phyloP scores from a whole-genome alignment of 37 sponge, comb jelly and placozoan genomes.

The Dysidea cf. avara region DNA sequence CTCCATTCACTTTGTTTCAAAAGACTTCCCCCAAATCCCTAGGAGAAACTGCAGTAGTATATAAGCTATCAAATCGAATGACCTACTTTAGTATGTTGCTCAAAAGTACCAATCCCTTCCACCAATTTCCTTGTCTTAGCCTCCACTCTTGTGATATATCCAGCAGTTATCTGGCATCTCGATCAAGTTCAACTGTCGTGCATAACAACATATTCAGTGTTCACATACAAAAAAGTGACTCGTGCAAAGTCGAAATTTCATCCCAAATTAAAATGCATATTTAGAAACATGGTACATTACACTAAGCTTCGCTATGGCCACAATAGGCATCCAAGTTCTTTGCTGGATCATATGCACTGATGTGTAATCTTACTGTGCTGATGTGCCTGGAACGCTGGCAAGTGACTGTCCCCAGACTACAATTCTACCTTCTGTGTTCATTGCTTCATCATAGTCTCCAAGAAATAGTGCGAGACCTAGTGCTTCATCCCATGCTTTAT shows the following conservation, averaged over 20 bases:
- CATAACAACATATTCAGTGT: not conserved
- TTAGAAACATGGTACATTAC: too few relatives aligned
- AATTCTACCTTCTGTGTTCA: too few relatives aligned
- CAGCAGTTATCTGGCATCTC: slow-evolving; percentile 68
- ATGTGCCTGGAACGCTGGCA: too few relatives aligned
- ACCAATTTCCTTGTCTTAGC: slow-evolving; percentile 54
- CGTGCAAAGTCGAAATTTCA: too few relatives aligned
- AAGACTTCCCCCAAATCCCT: slow-evolving; percentile 85
- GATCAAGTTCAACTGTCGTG: slow-evolving; percentile 71
- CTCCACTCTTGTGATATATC: slow-evolving; percentile 60
- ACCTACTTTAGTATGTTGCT: slow-evolving; percentile 78
- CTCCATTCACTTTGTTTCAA: slow-evolving; percentile 78
- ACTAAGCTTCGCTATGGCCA: slow-evolving; percentile 41
- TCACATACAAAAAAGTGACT: not conserved
- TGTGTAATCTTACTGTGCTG: too few relatives aligned
- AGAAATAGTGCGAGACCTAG: too few relatives aligned
- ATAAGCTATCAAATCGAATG: not conserved
- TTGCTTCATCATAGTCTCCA: too few relatives aligned
- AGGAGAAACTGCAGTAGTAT: not conserved
- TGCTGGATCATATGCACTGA: slow-evolving; percentile 91
- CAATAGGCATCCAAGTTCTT: slow-evolving; percentile 82
- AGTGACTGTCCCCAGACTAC: too few relatives aligned
- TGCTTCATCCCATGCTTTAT: too few relatives aligned
- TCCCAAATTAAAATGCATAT: too few relatives aligned
- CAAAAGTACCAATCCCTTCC: slow-evolving; percentile 43